Base-by-base conservation (phyloP, 2,797 vertebrate species). In the Schizopygopsis malacanthus region DNA sequence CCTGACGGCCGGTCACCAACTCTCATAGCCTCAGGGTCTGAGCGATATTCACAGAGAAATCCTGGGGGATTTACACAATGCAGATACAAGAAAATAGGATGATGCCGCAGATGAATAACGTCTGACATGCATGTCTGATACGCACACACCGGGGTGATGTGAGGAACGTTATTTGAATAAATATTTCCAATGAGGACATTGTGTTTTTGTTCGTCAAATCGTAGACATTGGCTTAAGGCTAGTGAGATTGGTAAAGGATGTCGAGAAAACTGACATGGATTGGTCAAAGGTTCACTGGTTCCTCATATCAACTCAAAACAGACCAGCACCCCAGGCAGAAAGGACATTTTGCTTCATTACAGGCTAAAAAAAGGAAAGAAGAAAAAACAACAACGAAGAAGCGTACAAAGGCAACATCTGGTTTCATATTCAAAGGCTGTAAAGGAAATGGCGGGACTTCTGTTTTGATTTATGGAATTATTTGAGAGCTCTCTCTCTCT, bases 371-470 rank as follows among this genome's bases (percentile, higher is more conserved):
- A 63, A 25, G 37, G 10, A 76, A 84, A 47, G n/a, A 92, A 93
- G 94, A 90, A 94, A 94, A 76, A 67, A 84, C 93, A 93, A 94
- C 93, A 91, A 95, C 88, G 93, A 93, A 94, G 92, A 93, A 93
- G 95, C 94, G 95, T 95, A 95, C 95, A 96, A 96, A 96, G 93
- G 94, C 95, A 96, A 96, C 96, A 96, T 96, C 96, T 96, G 95
- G 95, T 95, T 96, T 96, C 94, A 94, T 96, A 96, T 96, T 95
- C 94, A 95, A 94, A 96, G 94, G 94, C 95, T 94, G 88, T 92
- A 93, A 92, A 93, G 90, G 92, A 94, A 93, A 93, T 90, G 85
- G 90, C 85, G 85, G 87, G 88, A 91, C 91, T 88, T 93, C 89
- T 92, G 88, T 91, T 90, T 89, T 78, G 85, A 91, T 83, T 89